Conservation (phyloP, 2,888 invertebrate species). For the Stenoptilia bipunctidactyla region DNA sequence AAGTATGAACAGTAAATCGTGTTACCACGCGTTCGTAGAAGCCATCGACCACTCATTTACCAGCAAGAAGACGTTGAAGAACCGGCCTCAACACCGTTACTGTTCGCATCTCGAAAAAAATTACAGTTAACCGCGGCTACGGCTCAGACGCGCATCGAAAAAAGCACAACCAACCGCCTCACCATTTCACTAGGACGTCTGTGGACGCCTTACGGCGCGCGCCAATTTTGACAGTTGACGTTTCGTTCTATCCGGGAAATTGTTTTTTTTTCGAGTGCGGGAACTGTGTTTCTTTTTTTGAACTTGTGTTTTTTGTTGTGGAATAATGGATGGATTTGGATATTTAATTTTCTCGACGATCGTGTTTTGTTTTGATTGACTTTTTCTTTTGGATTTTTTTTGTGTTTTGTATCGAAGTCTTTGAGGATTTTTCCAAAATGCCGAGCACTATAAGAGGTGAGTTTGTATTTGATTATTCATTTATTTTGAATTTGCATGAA, state of each 20-base stretch:
- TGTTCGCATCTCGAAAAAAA: constrained; percentile 60
- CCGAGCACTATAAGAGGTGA: constrained; percentile 66
- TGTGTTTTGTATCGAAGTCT: constrained; percentile 19
- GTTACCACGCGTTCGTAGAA: constrained; percentile 12
- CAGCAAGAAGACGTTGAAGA: constrained; percentile 38
- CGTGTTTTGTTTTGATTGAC: constrained; percentile 17
- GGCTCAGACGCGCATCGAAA: constrained; percentile 47
- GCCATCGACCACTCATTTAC: constrained; percentile 25
- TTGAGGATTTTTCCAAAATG: constrained; percentile 53
- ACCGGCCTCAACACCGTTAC: constrained; percentile 56
- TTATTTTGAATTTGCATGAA: constrained; percentile 5
- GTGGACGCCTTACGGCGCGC: constrained; percentile 29
- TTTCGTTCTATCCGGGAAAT: constrained; percentile 23
- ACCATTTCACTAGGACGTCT: constrained; percentile 56
- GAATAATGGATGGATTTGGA: neutral
- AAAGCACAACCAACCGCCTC: constrained; percentile 52
- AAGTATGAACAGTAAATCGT: constrained; percentile 8
- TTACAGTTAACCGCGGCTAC: constrained; percentile 53
- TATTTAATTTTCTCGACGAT: constrained; percentile 6
- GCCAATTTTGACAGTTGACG: neutral
- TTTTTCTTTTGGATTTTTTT: constrained; percentile 20
- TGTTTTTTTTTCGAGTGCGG: constrained; percentile 23
- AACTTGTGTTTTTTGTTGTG: neutral
- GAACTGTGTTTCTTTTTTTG: constrained; percentile 1
- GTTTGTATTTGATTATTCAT: constrained; percentile 21